Evolutionary conservation across 2,888 invertebrate species (phyloP).

Genomic region (Strigamia crassipes): DNA sequence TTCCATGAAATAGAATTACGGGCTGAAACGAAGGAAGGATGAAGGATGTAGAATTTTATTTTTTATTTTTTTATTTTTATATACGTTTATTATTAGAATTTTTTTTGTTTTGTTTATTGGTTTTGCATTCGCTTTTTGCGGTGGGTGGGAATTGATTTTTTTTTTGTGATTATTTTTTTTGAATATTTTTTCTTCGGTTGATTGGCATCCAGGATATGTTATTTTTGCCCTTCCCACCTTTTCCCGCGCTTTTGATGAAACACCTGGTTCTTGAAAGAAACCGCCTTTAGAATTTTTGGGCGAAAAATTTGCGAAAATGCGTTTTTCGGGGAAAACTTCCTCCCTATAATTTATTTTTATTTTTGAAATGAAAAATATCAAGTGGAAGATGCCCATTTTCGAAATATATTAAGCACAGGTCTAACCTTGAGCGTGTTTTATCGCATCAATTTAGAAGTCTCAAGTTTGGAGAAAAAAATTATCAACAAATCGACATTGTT

Average conservation of each 20-base stretch:
- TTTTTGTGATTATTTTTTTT: neutral
- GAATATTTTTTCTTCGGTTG: slow-evolving; percentile 4
- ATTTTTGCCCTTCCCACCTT: slow-evolving; percentile 42
- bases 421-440: slow-evolving; percentile 3
- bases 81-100: too few relatives aligned
- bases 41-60: neutral
- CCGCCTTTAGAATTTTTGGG: slow-evolving; percentile 15
- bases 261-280: slow-evolving; percentile 27
- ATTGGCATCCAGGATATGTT: slow-evolving; percentile 39
- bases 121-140: neutral
- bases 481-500: slow-evolving; percentile 13
- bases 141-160: neutral
- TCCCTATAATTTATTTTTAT: neutral
- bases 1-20: slow-evolving; percentile 13
- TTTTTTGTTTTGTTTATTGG: neutral
- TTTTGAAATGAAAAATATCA: neutral
- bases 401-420: neutral
- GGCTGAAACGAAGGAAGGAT: neutral
- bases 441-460: neutral
- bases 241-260: slow-evolving; percentile 42
- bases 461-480: neutral
- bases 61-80: too few relatives aligned
- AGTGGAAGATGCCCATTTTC: neutral
- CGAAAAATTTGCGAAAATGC: neutral
- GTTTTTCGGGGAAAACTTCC: neutral